These are phyloP conservation scores for Lichenostomus cassidix DNA, from an alignment of 2,113 vertebrate species.

Conservation along the genomic window DNA sequence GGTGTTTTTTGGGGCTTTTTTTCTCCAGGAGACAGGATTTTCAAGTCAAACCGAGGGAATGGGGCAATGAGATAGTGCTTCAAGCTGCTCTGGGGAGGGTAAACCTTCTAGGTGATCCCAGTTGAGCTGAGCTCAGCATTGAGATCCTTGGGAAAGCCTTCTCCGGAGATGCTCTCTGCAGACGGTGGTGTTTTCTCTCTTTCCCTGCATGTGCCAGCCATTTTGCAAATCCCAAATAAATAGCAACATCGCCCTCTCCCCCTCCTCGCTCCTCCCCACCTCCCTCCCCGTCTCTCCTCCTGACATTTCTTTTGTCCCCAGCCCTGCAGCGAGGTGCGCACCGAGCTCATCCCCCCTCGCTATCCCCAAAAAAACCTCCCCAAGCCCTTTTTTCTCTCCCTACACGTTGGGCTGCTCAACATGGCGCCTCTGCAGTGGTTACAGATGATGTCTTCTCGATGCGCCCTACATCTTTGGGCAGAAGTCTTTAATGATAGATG, in stretches of 20 bases:
- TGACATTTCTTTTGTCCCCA: background rate
- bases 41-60: background rate
- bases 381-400: background rate
- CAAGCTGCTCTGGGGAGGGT: background rate
- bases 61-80: background rate
- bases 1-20: background rate
- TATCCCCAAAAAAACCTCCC: background rate
- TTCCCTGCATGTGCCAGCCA: slow-evolving; percentile 50
- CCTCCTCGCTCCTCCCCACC: background rate
- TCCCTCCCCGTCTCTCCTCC: background rate
- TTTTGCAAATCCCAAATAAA: slow-evolving; percentile 58
- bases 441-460: slow-evolving; percentile 35
- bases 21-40: background rate
- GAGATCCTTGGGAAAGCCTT: background rate
- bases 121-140: background rate
- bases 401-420: slow-evolving; percentile 2
- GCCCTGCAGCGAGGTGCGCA: background rate
- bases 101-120: background rate
- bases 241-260: background rate
- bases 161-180: background rate
- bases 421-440: slow-evolving; percentile 65
- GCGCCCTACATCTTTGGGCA: background rate
- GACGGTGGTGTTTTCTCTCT: background rate
- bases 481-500: slow-evolving; percentile 61
- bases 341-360: background rate